phyloP scores from a whole-genome alignment of 2,113 vertebrate species.

The Lucifuga dentata region DNA sequence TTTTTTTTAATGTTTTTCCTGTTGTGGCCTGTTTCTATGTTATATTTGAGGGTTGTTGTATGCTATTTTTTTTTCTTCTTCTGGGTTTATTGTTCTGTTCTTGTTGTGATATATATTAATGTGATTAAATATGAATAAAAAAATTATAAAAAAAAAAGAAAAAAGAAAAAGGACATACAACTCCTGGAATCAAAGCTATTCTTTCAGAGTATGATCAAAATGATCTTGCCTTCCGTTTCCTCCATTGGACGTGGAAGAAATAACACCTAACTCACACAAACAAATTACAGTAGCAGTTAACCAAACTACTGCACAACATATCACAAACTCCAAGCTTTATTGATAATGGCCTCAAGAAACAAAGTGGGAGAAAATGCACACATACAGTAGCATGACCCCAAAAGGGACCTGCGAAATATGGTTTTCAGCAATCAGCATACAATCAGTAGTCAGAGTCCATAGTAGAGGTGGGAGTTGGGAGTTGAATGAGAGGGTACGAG shows the following conservation, averaged over 20 bases:
- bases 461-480: constrained; percentile 49
- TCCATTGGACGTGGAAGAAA: constrained; percentile 60
- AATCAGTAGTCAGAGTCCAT: constrained; percentile 58
- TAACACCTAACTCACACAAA: constrained; percentile 67
- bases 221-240: constrained; percentile 65
- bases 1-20: no score
- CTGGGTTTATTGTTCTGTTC: no score
- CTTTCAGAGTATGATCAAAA: constrained; percentile 76
- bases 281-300: constrained; percentile 25
- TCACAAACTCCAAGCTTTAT: constrained; percentile 24
- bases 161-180: constrained; percentile 31
- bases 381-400: constrained; percentile 19
- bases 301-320: constrained; percentile 23
- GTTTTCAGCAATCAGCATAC: constrained; percentile 58
- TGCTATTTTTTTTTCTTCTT: no score
- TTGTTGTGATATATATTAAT: no score
- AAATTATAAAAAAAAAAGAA: no score
- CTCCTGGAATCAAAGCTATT: constrained; percentile 67
- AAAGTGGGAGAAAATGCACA: constrained; percentile 48
- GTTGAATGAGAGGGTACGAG: constrained; percentile 52
- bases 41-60: no score
- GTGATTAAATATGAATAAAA: no score
- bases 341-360: constrained; percentile 45
- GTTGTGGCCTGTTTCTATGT: no score
- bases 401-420: constrained; percentile 44